Percentiles rank a stretch among this genome's conserved stretches.
These are phyloP conservation scores for Dysdera silvatica DNA, from an alignment of 1,140 invertebrate genomes.

Conservation along the genomic window DNA sequence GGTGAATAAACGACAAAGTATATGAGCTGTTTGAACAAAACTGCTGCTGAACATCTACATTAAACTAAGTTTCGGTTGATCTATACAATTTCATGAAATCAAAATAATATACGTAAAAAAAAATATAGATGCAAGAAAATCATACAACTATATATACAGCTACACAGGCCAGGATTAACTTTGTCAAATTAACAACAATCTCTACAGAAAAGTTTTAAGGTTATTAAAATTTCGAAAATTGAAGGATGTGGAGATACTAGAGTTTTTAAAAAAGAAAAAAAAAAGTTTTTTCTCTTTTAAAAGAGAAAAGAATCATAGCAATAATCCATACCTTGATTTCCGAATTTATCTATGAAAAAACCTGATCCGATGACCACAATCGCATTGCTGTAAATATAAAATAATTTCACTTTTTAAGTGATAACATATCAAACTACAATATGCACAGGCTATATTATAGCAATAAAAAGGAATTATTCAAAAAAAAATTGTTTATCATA, in stretches of 20 bases:
- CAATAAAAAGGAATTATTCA: not conserved
- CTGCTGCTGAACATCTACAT: no score
- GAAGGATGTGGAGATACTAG: not conserved
- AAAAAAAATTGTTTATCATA: not conserved
- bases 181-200: not conserved
- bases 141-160: not conserved
- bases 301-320: not conserved
- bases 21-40: no score
- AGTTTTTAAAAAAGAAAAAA: not conserved
- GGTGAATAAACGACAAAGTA: no score
- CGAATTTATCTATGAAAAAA: slow-evolving; percentile 46
- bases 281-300: no score
- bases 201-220: no score
- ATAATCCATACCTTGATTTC: slow-evolving; percentile 41
- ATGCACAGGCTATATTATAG: not conserved
- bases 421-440: not conserved
- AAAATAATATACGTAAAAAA: not conserved
- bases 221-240: not conserved
- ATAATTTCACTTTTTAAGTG: not conserved
- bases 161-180: not conserved
- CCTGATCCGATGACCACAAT: slow-evolving; percentile 45
- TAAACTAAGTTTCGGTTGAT: no score
- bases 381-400: slow-evolving; percentile 43
- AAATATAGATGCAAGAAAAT: not conserved
- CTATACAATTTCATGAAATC: not conserved